A percentile compares a stretch with the other conserved stretches of the same genome.
Conservation (phyloP, 1,140 invertebrate genomes). For the Zaprionus nigranus region DNA sequence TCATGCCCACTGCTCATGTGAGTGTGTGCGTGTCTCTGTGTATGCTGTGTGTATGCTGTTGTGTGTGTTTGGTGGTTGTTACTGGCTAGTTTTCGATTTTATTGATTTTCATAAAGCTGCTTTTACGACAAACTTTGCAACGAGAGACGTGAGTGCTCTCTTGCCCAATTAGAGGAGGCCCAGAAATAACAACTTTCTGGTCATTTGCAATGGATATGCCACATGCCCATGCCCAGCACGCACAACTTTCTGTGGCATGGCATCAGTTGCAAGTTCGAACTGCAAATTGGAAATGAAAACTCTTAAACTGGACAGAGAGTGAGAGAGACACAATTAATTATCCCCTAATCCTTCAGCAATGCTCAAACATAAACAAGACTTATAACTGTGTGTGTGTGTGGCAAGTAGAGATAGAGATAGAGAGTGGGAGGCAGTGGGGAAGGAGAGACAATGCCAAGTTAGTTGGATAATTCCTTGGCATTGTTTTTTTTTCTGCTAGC, state of each 20-base stretch:
- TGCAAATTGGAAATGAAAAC: conserved; percentile 11
- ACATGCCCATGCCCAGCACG: neutral
- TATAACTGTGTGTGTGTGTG: neutral
- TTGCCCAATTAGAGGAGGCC: conserved; percentile 65
- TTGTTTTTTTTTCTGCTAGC: neutral
- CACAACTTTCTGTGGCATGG: conserved; percentile 13
- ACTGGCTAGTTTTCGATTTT: conserved; percentile 80
- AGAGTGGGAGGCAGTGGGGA: too few species aligned
- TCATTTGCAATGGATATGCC: conserved; percentile 23
- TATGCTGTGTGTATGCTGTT: conserved; percentile 15
- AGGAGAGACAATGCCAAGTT: neutral
- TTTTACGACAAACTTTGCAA: conserved; percentile 53
- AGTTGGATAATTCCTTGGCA: neutral
- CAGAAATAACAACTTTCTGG: conserved; percentile 26
- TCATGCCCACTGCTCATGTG: conserved; percentile 19
- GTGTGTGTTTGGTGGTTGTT: conserved; percentile 52
- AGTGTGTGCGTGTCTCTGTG: conserved; percentile 15
- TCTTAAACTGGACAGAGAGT: neutral
- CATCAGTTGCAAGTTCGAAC: conserved; percentile 13
- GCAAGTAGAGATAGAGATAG: neutral
- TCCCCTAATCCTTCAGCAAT: neutral
- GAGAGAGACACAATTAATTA: neutral
- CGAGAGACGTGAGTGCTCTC: neutral
- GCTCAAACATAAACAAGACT: neutral
- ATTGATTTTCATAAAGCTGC: conserved; percentile 79